A percentile compares a stretch with the other conserved stretches of the same genome.
These are phyloP conservation scores for Eriosoma lanigerum DNA, from an alignment of 1,140 invertebrate species.

Conservation along the genomic window DNA sequence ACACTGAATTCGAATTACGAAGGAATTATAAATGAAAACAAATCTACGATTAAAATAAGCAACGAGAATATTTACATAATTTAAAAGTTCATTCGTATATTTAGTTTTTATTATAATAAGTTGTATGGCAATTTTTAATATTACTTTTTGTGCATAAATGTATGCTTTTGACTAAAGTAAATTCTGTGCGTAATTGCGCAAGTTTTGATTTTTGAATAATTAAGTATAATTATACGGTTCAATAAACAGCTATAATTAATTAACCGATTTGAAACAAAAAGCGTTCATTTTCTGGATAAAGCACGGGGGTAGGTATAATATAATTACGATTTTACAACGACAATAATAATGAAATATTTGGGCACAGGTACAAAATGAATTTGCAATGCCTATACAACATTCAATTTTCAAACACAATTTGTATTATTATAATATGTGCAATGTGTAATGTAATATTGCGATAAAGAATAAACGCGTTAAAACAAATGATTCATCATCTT, in stretches of 20 bases:
- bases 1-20: background rate
- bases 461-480: no score
- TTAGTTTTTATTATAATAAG: background rate
- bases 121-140: background rate
- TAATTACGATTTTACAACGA: background rate
- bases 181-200: background rate
- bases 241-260: constrained; percentile 15
- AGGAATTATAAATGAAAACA: background rate
- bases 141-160: background rate
- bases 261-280: constrained; percentile 18
- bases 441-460: no score
- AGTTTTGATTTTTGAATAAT: constrained; percentile 18
- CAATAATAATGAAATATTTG: background rate
- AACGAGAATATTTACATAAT: constrained; percentile 8
- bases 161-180: background rate
- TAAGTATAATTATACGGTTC: constrained; percentile 16
- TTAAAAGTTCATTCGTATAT: background rate
- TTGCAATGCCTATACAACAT: background rate
- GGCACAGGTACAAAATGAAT: background rate
- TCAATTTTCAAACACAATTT: no score
- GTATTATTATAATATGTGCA: no score
- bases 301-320: background rate
- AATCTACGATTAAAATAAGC: background rate
- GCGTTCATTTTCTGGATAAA: background rate
- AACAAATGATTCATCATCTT: no score